Conservation (phyloP, 2,113 vertebrate genomes). For the Cranoglanis bouderius region DNA sequence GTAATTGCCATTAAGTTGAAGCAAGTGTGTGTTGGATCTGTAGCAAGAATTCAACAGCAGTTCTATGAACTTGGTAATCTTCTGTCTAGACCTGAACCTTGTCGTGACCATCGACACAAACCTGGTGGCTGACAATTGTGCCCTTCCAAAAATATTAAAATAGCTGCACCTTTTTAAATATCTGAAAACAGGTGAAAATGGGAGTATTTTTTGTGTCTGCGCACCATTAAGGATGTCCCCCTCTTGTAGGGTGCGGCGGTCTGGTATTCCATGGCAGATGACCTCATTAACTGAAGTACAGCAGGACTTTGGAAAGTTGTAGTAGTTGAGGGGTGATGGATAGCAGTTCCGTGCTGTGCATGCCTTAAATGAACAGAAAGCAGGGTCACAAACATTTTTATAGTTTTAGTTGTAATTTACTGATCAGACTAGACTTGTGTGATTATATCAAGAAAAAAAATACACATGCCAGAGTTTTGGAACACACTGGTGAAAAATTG, state of each 20-base stretch:
- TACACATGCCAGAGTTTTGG: neutral
- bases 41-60: neutral
- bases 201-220: conserved; percentile 47
- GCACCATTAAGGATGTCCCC: conserved; percentile 96
- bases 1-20: neutral
- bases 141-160: neutral
- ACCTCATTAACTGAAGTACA: conserved; percentile 99
- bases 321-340: conserved; percentile 97
- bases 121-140: neutral
- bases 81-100: neutral
- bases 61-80: neutral
- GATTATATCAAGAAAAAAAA: neutral
- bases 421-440: neutral
- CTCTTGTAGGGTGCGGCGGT: conserved; percentile 88
- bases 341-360: conserved; percentile 95
- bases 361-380: conserved; percentile 73
- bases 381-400: too few species aligned
- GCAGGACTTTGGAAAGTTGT: conserved; percentile 98
- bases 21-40: neutral
- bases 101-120: neutral
- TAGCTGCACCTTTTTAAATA: neutral
- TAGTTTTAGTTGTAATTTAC: neutral
- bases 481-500: neutral
- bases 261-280: conserved; percentile 98
- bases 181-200: neutral